phyloP scores from a whole-genome alignment of 2,113 vertebrate genomes.

The Pterocles gutturalis region DNA sequence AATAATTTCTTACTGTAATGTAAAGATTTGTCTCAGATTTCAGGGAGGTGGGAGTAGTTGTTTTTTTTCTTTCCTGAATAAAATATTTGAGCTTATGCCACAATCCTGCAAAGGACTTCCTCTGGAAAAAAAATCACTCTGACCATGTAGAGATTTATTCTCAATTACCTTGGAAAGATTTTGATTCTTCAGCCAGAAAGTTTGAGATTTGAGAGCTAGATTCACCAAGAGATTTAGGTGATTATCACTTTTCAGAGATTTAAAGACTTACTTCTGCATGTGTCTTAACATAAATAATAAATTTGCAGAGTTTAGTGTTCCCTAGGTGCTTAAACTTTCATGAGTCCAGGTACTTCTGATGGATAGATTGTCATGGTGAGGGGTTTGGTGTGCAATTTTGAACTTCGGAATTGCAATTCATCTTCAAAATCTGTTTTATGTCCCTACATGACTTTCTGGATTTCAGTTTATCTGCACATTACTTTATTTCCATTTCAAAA shows the following conservation, averaged over 20 bases:
- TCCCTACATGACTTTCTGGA: background rate
- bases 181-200: background rate
- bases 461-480: background rate
- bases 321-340: background rate
- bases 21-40: background rate
- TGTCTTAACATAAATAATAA: background rate
- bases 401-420: background rate
- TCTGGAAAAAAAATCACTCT: background rate
- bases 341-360: background rate
- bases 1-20: background rate
- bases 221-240: background rate
- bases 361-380: background rate
- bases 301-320: background rate
- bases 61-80: background rate
- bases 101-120: background rate
- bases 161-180: background rate
- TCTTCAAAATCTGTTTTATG: background rate
- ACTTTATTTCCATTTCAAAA: background rate
- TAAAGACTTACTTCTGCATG: background rate
- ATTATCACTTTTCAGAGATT: background rate
- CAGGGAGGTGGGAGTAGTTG: rapidly evolving
- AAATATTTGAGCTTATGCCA: background rate
- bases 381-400: background rate
- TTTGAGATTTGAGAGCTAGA: background rate
- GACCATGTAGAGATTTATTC: background rate